Base-by-base conservation (phyloP, 2,888 invertebrate genomes). In the Steromphala cineraria region DNA sequence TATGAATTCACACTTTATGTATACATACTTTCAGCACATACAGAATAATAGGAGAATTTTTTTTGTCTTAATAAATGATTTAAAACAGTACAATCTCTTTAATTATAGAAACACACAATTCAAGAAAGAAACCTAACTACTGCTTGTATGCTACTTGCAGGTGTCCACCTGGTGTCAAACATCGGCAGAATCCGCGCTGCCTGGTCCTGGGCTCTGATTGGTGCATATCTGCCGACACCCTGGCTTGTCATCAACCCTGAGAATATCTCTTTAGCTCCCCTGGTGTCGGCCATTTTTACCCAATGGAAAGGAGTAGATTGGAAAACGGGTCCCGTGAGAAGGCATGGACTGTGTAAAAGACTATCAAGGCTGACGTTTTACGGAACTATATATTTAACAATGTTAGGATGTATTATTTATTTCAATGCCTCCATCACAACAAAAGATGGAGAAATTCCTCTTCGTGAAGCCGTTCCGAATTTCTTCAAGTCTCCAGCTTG, bases 111-210 rank as follows among this genome's bases (percentile, higher is more conserved):
- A n/a, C n/a, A n/a, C n/a, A n/a, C n/a, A n/a, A n/a, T n/a, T n/a
- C n/a, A n/a, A n/a, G n/a, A n/a, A n/a, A n/a, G n/a, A n/a, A n/a
- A n/a, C n/a, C n/a, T n/a, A n/a, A n/a, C n/a, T n/a, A n/a, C n/a
- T n/a, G n/a, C n/a, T n/a, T n/a, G n/a, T n/a, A n/a, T n/a, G n/a
- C 13, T 8, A 13, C 46, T 91, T 93, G 24, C 92, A 97, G 98
- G 98, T 88, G 96, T 98, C 0, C 97, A 97, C 96, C 95, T 96
- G 0, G 97, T 98, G 10, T 98, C 98, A 36, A 98, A 98, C 91
- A 96, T 98, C 84, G 98, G 98, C 0, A 95, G 96, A 1, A 96
- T 98, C 91, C 94, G 95, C 88, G 98, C 98, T 0, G 94, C 95
- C 0, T 94, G 97, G 52, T 95, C 95, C 94, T 95, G 95, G 91